Conservation (phyloP, 2,113 vertebrate species). For the Tauraco erythrolophus region DNA sequence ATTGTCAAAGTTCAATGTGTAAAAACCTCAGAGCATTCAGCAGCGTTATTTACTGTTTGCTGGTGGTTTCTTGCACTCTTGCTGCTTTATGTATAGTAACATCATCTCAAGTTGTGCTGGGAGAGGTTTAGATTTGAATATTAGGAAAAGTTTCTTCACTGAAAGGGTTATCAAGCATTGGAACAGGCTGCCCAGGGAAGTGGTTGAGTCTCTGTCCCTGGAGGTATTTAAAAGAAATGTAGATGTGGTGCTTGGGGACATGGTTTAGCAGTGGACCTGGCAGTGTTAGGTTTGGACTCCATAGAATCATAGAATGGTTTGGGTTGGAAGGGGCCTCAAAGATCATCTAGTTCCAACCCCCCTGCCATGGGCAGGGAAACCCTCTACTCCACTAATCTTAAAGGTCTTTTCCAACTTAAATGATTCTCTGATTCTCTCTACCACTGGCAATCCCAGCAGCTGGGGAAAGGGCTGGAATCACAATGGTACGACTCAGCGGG, state of each 20-base stretch:
- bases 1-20: neutral
- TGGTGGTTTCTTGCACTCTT: neutral
- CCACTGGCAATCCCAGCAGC: neutral
- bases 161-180: rapidly evolving
- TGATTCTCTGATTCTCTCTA: neutral
- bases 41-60: neutral
- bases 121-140: neutral
- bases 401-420: neutral
- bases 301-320: too few species aligned
- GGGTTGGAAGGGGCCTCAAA: too few species aligned
- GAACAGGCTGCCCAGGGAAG: neutral
- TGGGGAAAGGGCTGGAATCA: neutral
- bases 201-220: rapidly evolving
- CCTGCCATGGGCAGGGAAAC: too few species aligned
- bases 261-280: neutral
- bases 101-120: neutral
- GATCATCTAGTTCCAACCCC: too few species aligned
- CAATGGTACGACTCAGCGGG: neutral
- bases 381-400: too few species aligned
- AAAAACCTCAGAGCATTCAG: neutral
- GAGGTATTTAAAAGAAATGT: rapidly evolving
- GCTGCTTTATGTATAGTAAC: neutral
- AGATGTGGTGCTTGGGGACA: neutral
- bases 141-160: neutral
- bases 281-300: neutral